phyloP scores from a whole-genome alignment of 2,888 invertebrate genomes.

The Dusona sp. region DNA sequence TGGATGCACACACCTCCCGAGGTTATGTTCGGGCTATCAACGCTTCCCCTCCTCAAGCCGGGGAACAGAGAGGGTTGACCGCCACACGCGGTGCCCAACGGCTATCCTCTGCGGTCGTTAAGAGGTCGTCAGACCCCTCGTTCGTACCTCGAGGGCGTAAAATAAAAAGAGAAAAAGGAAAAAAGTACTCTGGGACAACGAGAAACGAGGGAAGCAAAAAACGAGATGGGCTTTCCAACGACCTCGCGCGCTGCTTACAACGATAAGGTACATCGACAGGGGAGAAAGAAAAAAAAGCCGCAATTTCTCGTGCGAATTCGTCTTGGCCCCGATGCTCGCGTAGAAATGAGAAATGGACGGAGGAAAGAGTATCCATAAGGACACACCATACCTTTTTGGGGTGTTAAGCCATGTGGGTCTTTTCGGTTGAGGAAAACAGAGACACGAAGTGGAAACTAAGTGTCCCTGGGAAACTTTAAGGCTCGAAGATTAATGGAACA shows the following conservation, averaged over 20 bases:
- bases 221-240: constrained; percentile 56
- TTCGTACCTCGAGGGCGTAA: constrained; percentile 31
- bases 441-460: neutral
- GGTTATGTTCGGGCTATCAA: constrained; percentile 57
- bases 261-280: constrained; percentile 42
- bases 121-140: constrained; percentile 59
- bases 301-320: constrained; percentile 37
- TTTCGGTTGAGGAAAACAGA: neutral
- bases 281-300: constrained; percentile 19
- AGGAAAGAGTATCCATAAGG: neutral
- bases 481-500: neutral
- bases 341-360: constrained; percentile 3
- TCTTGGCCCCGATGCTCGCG: neutral
- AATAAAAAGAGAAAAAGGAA: constrained; percentile 12
- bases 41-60: neutral
- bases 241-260: constrained; percentile 34
- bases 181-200: neutral
- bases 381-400: neutral
- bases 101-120: constrained; percentile 51
- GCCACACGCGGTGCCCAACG: constrained; percentile 15
- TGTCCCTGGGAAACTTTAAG: neutral
- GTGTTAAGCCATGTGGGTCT: neutral
- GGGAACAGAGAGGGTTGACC: constrained; percentile 38
- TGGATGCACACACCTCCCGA: constrained; percentile 51
- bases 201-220: neutral